Conservation (phyloP, 2,888 invertebrate species). For the Synanthedon formicaeformis region DNA sequence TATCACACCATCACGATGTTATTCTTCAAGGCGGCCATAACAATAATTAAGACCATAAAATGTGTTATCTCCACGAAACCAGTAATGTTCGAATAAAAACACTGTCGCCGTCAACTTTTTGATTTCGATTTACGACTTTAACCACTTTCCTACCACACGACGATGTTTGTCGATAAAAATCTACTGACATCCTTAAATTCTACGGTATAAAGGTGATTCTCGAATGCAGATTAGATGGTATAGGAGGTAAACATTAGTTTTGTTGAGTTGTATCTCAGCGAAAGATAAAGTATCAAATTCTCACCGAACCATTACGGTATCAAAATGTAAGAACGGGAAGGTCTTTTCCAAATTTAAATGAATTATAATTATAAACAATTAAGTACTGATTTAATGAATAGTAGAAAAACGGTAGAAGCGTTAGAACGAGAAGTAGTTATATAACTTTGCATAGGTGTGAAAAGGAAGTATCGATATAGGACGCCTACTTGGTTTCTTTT, state of each 20-base stretch:
- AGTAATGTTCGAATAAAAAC: constrained; percentile 60
- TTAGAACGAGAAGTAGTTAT: constrained; percentile 33
- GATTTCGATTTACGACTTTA: constrained; percentile 45
- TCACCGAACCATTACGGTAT: constrained; percentile 43
- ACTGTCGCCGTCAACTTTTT: constrained; percentile 41
- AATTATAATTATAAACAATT: constrained; percentile 67
- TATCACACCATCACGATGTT: constrained; percentile 45
- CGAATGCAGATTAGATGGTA: background rate
- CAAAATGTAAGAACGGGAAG: constrained; percentile 43
- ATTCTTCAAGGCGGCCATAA: constrained; percentile 40
- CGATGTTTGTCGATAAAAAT: constrained; percentile 8
- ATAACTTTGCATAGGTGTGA: constrained; percentile 23
- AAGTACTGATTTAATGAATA: constrained; percentile 55
- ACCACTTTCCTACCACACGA: constrained; percentile 20
- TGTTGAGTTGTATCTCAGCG: constrained; percentile 10
- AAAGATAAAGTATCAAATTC: constrained; percentile 56
- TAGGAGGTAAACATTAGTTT: background rate
- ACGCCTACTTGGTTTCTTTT: constrained; percentile 61
- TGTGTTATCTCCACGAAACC: constrained; percentile 51
- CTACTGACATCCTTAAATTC: constrained; percentile 3
- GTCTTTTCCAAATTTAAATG: constrained; percentile 49
- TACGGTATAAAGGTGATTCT: constrained; percentile 8
- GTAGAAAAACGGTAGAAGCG: constrained; percentile 33
- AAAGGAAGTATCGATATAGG: constrained; percentile 39
- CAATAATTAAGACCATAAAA: constrained; percentile 60